These are phyloP conservation scores for Brachypalpus laphriformis DNA, from an alignment of 2,888 invertebrate species.

Conservation along the genomic window DNA sequence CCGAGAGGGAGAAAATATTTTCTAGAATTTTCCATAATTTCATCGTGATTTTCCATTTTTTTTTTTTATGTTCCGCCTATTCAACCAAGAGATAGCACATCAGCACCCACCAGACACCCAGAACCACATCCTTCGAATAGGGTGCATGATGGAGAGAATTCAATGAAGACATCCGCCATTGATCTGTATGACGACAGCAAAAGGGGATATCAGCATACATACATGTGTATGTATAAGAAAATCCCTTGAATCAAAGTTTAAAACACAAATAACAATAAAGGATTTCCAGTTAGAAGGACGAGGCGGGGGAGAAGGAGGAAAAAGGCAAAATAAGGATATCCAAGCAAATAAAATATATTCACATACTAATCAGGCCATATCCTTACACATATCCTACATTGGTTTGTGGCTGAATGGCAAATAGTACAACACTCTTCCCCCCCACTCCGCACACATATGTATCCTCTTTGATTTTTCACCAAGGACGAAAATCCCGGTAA, in stretches of 20 bases:
- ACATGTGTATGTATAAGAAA: too few species aligned
- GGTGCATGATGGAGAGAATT: not conserved
- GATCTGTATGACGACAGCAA: not conserved
- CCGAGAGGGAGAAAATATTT: not conserved
- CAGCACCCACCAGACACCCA: not conserved
- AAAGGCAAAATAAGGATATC: slow-evolving; percentile 41
- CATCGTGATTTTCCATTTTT: slow-evolving; percentile 40
- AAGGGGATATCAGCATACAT: not conserved
- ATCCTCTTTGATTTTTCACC: slow-evolving; percentile 57
- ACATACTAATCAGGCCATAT: slow-evolving; percentile 61
- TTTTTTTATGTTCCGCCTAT: not conserved
- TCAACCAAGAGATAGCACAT: not conserved
- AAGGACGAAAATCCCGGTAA: slow-evolving; percentile 48
- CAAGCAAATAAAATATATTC: slow-evolving; percentile 66
- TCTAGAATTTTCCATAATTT: slow-evolving; percentile 29
- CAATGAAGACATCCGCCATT: slow-evolving; percentile 2
- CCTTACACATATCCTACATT: slow-evolving; percentile 53
- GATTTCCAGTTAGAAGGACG: slow-evolving; percentile 8
- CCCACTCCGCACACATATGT: not conserved
- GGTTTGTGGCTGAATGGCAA: slow-evolving; percentile 60
- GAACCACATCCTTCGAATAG: not conserved
- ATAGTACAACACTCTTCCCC: too few species aligned
- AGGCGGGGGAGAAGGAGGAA: too few species aligned
- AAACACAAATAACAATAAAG: slow-evolving; percentile 70
- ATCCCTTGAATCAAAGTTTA: slow-evolving; percentile 50